Evolutionary conservation across 2,797 vertebrate species (phyloP).

Genomic region (Eutrigla gurnardus): DNA sequence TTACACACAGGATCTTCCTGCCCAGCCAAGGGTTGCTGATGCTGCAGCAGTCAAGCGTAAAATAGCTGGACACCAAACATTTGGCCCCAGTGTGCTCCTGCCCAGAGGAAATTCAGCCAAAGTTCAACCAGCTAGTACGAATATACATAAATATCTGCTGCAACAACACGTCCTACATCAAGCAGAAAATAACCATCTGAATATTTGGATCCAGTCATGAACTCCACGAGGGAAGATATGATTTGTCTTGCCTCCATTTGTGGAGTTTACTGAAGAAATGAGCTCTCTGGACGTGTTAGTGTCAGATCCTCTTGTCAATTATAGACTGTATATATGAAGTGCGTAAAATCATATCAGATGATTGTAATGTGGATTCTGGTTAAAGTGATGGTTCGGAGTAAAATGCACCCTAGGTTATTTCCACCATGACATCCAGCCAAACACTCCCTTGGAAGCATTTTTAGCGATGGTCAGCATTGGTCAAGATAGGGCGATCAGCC

Average conservation of each 20-base stretch:
- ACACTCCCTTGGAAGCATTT: no score
- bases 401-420: no score
- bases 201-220: background rate
- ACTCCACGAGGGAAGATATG: background rate
- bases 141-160: background rate
- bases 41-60: constrained; percentile 25
- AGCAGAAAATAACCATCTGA: background rate
- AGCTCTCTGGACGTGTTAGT: background rate
- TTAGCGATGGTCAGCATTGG: no score
- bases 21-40: constrained; percentile 45
- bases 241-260: background rate
- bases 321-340: no score
- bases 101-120: constrained; percentile 13
- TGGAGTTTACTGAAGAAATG: background rate
- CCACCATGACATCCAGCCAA: no score
- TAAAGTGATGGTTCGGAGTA: no score
- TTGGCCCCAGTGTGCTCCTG: constrained; percentile 27
- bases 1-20: constrained; percentile 24
- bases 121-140: constrained; percentile 1
- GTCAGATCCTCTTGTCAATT: background rate
- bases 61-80: constrained; percentile 34
- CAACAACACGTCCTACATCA: background rate
- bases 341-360: no score
- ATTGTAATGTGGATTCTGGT: no score
- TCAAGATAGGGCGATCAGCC: no score